These are phyloP conservation scores for Chrysolina oricalcia DNA, from an alignment of 2,888 invertebrate species.

Conservation along the genomic window DNA sequence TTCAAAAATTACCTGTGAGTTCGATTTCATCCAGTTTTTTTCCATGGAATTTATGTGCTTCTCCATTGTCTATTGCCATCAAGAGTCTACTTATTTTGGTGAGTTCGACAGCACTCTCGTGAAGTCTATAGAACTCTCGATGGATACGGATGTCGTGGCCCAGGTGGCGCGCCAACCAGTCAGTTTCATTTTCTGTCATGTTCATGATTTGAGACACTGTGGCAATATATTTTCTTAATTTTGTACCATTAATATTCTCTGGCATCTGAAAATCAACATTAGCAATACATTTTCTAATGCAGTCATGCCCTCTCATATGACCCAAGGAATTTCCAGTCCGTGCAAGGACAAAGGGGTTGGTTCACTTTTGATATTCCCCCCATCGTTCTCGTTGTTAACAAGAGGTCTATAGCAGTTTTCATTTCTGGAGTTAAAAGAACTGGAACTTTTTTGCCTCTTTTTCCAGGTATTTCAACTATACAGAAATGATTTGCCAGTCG, in stretches of 20 bases:
- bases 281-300: constrained; percentile 39
- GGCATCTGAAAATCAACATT: constrained; percentile 45
- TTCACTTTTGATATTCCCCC: constrained; percentile 39
- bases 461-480: constrained; percentile 42
- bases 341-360: constrained; percentile 50
- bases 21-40: constrained; percentile 44
- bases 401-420: constrained; percentile 42
- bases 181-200: constrained; percentile 56
- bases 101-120: constrained; percentile 56
- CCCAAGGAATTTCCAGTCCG: constrained; percentile 23
- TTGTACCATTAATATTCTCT: constrained; percentile 53
- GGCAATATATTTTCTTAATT: constrained; percentile 58
- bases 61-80: constrained; percentile 54
- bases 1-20: neutral
- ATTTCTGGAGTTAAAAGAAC: constrained; percentile 46
- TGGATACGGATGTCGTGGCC: constrained; percentile 58
- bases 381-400: constrained; percentile 28
- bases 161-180: constrained; percentile 58
- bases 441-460: constrained; percentile 47
- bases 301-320: constrained; percentile 48
- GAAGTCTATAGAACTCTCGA: constrained; percentile 59
- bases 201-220: constrained; percentile 59
- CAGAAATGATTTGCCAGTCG: constrained; percentile 45
- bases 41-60: constrained; percentile 50
- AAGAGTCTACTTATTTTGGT: constrained; percentile 57